phyloP scores from a whole-genome alignment of 1,140 invertebrate genomes.

The Halyomorpha halys region DNA sequence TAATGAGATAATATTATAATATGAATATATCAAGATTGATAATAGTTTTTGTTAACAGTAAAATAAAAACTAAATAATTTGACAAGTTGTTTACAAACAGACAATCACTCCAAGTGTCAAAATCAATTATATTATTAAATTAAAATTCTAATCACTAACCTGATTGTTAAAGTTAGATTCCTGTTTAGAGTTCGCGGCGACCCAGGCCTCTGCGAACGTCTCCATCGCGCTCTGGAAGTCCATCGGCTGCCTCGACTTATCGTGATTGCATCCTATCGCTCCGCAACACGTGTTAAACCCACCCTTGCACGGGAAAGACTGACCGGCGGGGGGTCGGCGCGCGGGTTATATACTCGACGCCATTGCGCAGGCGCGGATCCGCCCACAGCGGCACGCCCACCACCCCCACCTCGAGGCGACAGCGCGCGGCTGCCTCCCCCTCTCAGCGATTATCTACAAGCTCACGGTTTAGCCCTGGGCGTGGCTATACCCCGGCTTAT shows the following conservation, averaged over 20 bases:
- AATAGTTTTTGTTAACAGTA: no score
- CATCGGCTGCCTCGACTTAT: constrained; percentile 44
- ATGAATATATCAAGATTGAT: no score
- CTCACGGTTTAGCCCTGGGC: neutral
- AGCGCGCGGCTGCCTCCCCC: neutral
- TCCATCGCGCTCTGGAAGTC: constrained; percentile 96
- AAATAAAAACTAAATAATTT: no score
- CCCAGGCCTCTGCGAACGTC: constrained; percentile 93
- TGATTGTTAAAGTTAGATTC: constrained; percentile 37
- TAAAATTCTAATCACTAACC: constrained; percentile 35
- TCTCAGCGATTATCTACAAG: neutral
- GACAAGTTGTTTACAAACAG: no score
- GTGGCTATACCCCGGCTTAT: constrained; percentile 5
- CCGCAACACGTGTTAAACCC: neutral
- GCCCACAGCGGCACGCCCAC: neutral
- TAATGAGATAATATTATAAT: no score
- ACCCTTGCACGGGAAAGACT: neutral
- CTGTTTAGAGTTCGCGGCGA: constrained; percentile 76
- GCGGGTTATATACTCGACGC: neutral
- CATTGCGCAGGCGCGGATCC: neutral
- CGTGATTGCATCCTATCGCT: neutral
- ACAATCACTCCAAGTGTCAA: no score
- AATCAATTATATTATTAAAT: no score
- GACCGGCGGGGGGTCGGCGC: neutral
- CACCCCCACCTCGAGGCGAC: neutral